phyloP scores from a whole-genome alignment of 2,113 vertebrate genomes.

The Oostethus manadensis region DNA sequence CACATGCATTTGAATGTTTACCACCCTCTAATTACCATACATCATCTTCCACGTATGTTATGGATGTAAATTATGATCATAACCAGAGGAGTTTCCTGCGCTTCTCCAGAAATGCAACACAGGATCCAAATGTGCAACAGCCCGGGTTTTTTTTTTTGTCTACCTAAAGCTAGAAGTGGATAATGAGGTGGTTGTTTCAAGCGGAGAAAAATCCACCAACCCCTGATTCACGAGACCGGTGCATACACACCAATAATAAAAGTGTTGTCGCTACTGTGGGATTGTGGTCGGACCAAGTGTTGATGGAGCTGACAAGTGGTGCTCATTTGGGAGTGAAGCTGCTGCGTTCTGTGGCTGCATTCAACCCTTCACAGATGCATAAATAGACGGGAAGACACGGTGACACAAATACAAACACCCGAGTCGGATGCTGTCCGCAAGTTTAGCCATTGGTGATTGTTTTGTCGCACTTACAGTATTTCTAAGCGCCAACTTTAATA shows the following conservation, averaged over 20 bases:
- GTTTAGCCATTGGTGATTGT: constrained; percentile 1
- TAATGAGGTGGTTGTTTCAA: background rate
- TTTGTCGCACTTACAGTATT: no score
- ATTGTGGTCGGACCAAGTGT: constrained; percentile 20
- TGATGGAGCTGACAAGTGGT: constrained; percentile 53
- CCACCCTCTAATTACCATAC: background rate
- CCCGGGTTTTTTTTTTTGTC: background rate
- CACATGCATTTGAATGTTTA: background rate
- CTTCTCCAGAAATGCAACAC: background rate
- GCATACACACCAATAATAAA: constrained; percentile 48
- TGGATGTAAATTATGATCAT: background rate
- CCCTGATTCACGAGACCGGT: constrained; percentile 39
- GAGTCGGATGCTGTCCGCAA: constrained; percentile 12
- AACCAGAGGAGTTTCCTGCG: background rate
- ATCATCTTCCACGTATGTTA: background rate
- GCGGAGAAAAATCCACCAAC: constrained; percentile 9
- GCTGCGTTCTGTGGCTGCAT: constrained; percentile 38
- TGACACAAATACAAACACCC: constrained; percentile 37
- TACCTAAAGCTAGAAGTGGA: constrained; percentile 11
- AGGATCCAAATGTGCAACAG: background rate
- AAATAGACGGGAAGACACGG: constrained; percentile 16
- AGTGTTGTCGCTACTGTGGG: constrained; percentile 44
- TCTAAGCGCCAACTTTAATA: no score
- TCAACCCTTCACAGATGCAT: constrained; percentile 24
- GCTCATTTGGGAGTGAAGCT: constrained; percentile 35